These are phyloP conservation scores for Cryptotis parvus DNA, from an alignment of 2,113 vertebrate genomes.

Conservation along the genomic window DNA sequence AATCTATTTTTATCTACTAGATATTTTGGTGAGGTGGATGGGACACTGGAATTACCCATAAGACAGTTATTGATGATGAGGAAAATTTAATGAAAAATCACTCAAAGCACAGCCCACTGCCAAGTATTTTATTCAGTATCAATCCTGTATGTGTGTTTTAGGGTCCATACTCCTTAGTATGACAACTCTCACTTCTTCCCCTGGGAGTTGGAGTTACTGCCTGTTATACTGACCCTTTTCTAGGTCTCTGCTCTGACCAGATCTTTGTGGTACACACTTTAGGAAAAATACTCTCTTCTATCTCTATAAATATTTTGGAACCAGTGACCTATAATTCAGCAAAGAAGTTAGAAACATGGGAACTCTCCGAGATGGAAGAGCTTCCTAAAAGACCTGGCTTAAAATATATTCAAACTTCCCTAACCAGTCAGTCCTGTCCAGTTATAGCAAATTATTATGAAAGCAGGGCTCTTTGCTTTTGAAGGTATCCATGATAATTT, in stretches of 20 bases:
- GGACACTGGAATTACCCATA: background rate
- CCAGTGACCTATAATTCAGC: background rate
- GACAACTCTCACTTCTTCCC: background rate
- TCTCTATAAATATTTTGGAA: background rate
- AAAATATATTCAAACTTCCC: conserved; percentile 10
- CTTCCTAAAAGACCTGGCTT: background rate
- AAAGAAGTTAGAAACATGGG: background rate
- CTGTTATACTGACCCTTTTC: background rate
- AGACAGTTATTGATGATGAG: background rate
- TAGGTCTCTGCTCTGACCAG: background rate
- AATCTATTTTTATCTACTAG: background rate
- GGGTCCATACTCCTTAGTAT: background rate
- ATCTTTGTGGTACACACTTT: background rate
- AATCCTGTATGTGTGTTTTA: background rate
- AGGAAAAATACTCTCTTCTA: background rate
- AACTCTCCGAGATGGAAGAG: background rate
- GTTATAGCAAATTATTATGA: background rate
- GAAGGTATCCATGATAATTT: background rate
- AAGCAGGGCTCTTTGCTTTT: background rate
- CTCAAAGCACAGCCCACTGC: background rate
- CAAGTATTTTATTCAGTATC: background rate
- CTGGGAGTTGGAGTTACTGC: background rate
- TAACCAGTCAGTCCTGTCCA: background rate
- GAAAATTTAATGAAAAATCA: background rate
- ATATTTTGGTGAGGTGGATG: background rate